Evolutionary conservation across 2,888 invertebrate genomes (phyloP), one percentile per base, ranked within the genome.

Genomic region (Sipha maydis): DNA sequence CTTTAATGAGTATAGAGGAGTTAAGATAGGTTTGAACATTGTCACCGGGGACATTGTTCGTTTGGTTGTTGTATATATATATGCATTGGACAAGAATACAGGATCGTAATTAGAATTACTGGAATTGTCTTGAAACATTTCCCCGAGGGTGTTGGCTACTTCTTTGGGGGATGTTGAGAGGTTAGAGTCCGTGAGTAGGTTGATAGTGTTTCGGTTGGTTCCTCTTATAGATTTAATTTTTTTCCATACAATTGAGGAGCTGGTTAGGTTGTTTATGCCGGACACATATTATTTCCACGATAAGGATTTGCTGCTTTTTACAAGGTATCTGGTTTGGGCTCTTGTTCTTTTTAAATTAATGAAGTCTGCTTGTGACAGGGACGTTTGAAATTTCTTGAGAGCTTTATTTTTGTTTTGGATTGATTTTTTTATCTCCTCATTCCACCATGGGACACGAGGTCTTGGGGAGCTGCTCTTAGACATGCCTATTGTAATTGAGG

Each of bases 381-480:
- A 25, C 0, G 31, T 79, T 79, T 79, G 31, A 21, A 79, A 79
- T 31, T 19, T 61, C 19, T 61, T 79, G 3, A 61, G 61, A 14
- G 34, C 79, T 61, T 25, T 79, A 8, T 61, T 34, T 61, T 79
- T 79, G 48, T 77, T n/a, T 56, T 31, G 25, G 11, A 79, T 79
- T 9, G 61, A 19, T 34, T 34, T 79, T 56, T 34, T 34, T 79
- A 79, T 79, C 2, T 79, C 34, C 2, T 79, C 34, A 8, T 56
- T 79, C 79, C 79, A 79, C 79, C 79, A 79, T 21, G 61, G 61
- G 71, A 71, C 71, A 11, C 31, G 34, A 25, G 38, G 25, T 79
- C 79, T 79, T n/a, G 79, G 61, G 28, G 77, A 77, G 77, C 54
- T 77, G 17, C 2, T 77, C 54, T 77, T 54, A 19, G 71, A 71